phyloP scores from a whole-genome alignment of 1,140 invertebrate species.

The Bombus haemorrhoidalis region DNA sequence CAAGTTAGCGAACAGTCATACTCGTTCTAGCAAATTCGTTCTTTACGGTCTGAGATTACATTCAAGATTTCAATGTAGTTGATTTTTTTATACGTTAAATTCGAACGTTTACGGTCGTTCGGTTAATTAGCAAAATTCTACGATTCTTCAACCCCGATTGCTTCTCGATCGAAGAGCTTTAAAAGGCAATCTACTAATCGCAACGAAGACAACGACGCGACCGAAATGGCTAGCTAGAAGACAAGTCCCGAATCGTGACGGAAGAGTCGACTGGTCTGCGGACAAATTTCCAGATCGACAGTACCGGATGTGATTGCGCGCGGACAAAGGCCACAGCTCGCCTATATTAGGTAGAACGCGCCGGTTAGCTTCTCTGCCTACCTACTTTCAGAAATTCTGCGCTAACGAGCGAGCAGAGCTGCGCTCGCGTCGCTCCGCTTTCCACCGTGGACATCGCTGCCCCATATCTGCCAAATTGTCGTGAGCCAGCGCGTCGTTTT shows the following conservation, averaged over 20 bases:
- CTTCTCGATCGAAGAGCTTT: not conserved
- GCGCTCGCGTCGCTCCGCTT: constrained; percentile 61
- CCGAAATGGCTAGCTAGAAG: constrained; percentile 11
- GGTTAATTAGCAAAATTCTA: too few relatives aligned
- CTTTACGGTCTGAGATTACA: too few relatives aligned
- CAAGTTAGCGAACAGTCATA: too few relatives aligned
- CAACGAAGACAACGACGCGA: not conserved
- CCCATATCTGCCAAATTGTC: constrained; percentile 74
- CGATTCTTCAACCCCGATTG: too few relatives aligned
- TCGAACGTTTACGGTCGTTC: too few relatives aligned
- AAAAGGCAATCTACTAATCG: not conserved
- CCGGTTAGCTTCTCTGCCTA: constrained; percentile 53
- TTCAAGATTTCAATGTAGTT: too few relatives aligned
- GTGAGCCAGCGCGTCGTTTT: constrained; percentile 30
- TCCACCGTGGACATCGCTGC: constrained; percentile 69
- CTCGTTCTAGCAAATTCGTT: too few relatives aligned
- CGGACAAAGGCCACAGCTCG: constrained; percentile 39
- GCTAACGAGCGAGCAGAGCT: constrained; percentile 64
- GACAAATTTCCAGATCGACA: constrained; percentile 50
- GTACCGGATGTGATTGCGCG: constrained; percentile 29
- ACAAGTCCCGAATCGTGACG: not conserved
- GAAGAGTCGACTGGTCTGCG: not conserved
- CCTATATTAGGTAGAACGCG: constrained; percentile 71
- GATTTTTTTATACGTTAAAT: too few relatives aligned
- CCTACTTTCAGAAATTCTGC: constrained; percentile 72